phyloP scores from a whole-genome alignment of 2,888 invertebrate species.

The Temnothorax ravouxi region DNA sequence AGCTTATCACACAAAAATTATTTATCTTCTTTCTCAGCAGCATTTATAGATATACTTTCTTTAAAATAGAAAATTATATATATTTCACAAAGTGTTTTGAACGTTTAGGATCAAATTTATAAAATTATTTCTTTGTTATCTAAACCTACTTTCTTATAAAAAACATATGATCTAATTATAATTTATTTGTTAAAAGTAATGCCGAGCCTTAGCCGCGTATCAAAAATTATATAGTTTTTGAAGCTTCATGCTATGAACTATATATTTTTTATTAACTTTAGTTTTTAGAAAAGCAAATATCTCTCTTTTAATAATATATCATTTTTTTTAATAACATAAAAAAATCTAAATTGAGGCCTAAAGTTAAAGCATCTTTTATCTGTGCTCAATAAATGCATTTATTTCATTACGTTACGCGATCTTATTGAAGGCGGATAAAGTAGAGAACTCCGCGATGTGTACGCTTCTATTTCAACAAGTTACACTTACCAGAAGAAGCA shows the following conservation, averaged over 20 bases:
- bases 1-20: conserved; percentile 6
- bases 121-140: not conserved
- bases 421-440: conserved; percentile 46
- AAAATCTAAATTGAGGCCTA: not conserved
- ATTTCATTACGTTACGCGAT: not conserved
- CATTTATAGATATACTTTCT: not conserved
- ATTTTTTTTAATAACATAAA: not conserved
- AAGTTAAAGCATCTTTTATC: not conserved
- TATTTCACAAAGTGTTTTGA: not conserved
- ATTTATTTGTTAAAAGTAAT: not conserved
- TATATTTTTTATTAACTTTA: not conserved
- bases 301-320: not conserved
- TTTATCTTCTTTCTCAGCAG: not conserved
- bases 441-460: not conserved
- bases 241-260: not conserved
- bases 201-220: too few species aligned
- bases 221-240: not conserved
- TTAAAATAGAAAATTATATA: conserved; percentile 5
- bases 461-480: not conserved
- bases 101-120: not conserved
- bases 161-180: not conserved
- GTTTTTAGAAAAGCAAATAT: not conserved
- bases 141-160: not conserved
- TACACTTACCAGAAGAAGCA: conserved; percentile 4
- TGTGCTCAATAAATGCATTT: conserved; percentile 18